Evolutionary conservation across 1,140 invertebrate species (phyloP), one percentile per base, ranked within the genome.

Genomic region (Arctopsyche grandis): DNA sequence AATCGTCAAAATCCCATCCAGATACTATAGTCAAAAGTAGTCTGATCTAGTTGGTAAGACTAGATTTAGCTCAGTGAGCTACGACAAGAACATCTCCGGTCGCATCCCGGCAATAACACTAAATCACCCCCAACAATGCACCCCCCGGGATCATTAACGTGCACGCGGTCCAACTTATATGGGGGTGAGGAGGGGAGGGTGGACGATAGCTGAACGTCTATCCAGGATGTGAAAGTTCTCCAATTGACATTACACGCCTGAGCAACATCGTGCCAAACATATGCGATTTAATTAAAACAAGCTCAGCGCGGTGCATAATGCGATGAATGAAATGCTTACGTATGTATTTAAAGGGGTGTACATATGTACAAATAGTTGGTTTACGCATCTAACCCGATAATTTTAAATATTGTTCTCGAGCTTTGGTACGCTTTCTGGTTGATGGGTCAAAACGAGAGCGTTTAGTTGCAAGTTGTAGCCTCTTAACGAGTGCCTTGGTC

Each of bases 41-140:
- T 38, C 29, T 38, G 29, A 38, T 38, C 29, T 7, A 38, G 29
- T 38, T 38, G 29, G 29, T 38, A 38, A 38, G 29, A 38, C 29
- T 38, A 38, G 29, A 38, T 38, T 38, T 38, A 38, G 29, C 29
- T 7, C 29, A 38, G 29, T 38, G 29, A 7, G 29, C 29, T 38
- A 38, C 29, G 29, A 38, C 29, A 38, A 38, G 29, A 38, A 38
- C 29, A 38, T 38, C 29, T 38, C 29, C 29, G 29, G 29, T 38
- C 22, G 26, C 69, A 70, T 70, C 44, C 46, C 43, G 48, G 77
- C 70, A 74, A 79, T 79, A 79, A 79, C 52, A 16, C 58, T 79
- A 79, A 79, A 79, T 79, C 77, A 79, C 77, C 43, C 77, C 22
- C 29, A 38, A 21, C 22, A 43, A 58, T 79, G 69, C 77, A 74